Conservation (phyloP, 1,140 invertebrate genomes). For the Octopus bimaculoides region DNA sequence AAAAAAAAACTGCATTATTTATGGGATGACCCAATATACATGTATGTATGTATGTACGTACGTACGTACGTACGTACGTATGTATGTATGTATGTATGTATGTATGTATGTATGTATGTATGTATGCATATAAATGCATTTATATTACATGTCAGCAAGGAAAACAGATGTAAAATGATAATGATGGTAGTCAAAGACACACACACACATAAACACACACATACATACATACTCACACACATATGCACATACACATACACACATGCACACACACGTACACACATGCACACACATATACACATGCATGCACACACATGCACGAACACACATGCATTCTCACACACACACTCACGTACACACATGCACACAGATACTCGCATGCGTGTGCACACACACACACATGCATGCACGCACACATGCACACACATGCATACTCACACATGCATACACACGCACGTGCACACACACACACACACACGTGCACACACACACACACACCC, state of each 20-base stretch:
- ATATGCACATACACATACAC: constrained; percentile 17
- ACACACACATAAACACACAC: constrained; percentile 3
- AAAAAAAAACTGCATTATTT: no score
- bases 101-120: not conserved
- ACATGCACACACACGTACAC: constrained; percentile 22
- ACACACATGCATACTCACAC: not conserved
- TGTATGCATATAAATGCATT: no score
- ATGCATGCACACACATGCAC: not conserved
- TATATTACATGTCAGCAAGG: no score
- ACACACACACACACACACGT: not conserved
- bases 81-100: not conserved
- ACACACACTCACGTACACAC: not conserved
- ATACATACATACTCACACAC: not conserved
- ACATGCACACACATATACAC: constrained; percentile 10
- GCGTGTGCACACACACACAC: not conserved
- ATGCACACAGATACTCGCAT: not conserved
- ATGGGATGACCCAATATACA: no score
- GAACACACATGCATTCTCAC: not conserved
- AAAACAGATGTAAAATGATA: no score
- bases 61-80: not conserved
- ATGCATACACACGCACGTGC: not conserved
- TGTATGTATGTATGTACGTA: not conserved
- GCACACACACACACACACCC: not conserved
- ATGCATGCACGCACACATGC: not conserved
- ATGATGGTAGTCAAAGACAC: no score